A percentile compares a stretch with the other conserved stretches of the same genome.
phyloP scores from a whole-genome alignment of 2,797 vertebrate species.

The Spatula clypeata region DNA sequence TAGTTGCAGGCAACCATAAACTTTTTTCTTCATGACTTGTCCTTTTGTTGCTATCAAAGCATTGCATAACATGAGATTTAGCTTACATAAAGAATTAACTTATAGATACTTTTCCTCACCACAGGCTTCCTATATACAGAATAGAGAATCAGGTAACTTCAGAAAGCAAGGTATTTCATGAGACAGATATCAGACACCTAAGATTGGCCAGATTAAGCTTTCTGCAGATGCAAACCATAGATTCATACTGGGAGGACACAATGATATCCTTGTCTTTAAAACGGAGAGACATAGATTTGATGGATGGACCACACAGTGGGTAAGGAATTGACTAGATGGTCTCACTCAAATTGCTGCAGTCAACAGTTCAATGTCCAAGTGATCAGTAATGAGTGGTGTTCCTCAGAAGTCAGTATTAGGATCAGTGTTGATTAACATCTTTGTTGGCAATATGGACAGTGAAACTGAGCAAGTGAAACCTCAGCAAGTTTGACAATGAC shows the following conservation, averaged over 20 bases:
- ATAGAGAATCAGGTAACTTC: background rate
- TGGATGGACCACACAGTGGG: no score
- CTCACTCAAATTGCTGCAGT: no score
- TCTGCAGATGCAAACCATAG: background rate
- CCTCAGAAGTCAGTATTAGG: no score
- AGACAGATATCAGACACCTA: background rate
- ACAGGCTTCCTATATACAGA: background rate
- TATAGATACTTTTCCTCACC: background rate
- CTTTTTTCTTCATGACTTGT: background rate
- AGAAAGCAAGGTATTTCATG: background rate
- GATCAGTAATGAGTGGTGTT: no score
- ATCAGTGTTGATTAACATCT: no score
- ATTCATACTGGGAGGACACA: background rate
- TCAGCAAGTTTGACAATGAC: no score
- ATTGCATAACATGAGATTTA: background rate
- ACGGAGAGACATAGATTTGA: no score
- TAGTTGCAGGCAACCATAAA: constrained; percentile 5
- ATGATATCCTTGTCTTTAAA: no score
- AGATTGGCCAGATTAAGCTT: background rate
- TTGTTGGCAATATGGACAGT: no score
- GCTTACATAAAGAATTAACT: background rate
- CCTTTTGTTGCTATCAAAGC: constrained; percentile 1
- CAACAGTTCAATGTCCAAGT: no score
- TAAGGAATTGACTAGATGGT: no score
- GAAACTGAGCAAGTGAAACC: no score